Base-by-base conservation (phyloP, 2,113 vertebrate genomes). In the Scalopus aquaticus region DNA sequence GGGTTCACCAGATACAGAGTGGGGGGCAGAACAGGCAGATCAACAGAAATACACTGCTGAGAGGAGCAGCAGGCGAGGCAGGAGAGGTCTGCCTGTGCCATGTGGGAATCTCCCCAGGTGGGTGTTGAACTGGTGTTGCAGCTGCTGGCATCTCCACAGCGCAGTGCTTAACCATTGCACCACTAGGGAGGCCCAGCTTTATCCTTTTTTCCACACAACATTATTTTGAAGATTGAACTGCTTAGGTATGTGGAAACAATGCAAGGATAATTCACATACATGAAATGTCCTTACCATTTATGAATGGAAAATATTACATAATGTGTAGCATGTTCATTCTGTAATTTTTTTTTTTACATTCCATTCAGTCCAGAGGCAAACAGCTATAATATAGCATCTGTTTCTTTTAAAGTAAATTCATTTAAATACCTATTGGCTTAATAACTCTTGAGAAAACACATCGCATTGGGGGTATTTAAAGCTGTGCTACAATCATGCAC, bases 361-460 rank as follows among this genome's bases (percentile, higher is more conserved):
- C 2, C 0, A 32, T 24, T 93, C 20, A 37, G 2, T 42, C 30
- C 24, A 69, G 77, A 84, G 42, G 19, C 26, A 44, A 85, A 72
- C 9, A 81, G 22, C 70, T 4, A 88, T 92, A 81, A 74, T 44
- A 35, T 42, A 67, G 11, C 42, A 10, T 79, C 37, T 79, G 11
- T 79, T 89, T 64, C 37, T 89, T 78, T 85, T 56, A 30, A 72
- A 44, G 15, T 73, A 94, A 91, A 62, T 54, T 42, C 32, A 78
- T 80, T 96, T 92, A 82, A 79, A 95, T 81, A 28, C 4, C 17
- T 83, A 10, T 72, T 86, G 30, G n/a, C 60, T 76, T 79, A 95
- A 70, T 91, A 92, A 70, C 16, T 46, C 28, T 88, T 79, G 49
- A 93, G 74, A 58, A 97, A 95, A 46, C 39, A 73, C 10, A 39